Evolutionary conservation across 2,113 vertebrate species (phyloP), one percentile per base, ranked within the genome.

Genomic region (Hystrix cristata): DNA sequence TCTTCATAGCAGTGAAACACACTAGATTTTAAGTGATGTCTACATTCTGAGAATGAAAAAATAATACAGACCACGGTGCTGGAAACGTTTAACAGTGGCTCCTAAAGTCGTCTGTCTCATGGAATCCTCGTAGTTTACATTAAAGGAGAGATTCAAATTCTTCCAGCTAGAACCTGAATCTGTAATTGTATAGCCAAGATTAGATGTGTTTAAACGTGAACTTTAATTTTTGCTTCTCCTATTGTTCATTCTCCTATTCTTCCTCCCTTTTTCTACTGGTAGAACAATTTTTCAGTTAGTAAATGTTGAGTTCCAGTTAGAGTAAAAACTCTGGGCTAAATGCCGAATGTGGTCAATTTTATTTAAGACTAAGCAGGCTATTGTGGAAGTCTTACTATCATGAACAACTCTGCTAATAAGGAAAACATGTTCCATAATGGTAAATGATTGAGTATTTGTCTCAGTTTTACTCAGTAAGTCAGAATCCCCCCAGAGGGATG

Each of bases 401-500:
- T 2, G 23, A 38, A 48, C 15, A 21, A 23, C 31, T 60, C 21
- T 25, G 23, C 84, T 78, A 67, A 34, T 29, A 64, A n/a, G 16
- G 87, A 92, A 95, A 95, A 69, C 76, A 76, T 38, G 43, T 89
- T 83, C 76, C n/a, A 57, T n/a, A 81, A 16, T 43, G 62, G 46
- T 80, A 93, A 89, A 86, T 51, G 55, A 78, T 43, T 51, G 79
- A 88, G 16, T 53, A 21, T 62, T 80, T 55, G 23, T 38, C 62
- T 95, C 46, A 53, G 27, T 62, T 85, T 48, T 78, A 16, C 60
- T 65, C 43, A 76, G 5, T 72, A 76, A 95, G 23, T 43, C 79
- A 74, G 90, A 46, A 67, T 31, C n/a, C 34, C 34, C 38, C 38
- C 38, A 38, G 38, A 38, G 38, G 48, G n/a, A 25, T 38, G 51